Conservation (phyloP, 1,140 invertebrate genomes). For the Ruditapes philippinarum region DNA sequence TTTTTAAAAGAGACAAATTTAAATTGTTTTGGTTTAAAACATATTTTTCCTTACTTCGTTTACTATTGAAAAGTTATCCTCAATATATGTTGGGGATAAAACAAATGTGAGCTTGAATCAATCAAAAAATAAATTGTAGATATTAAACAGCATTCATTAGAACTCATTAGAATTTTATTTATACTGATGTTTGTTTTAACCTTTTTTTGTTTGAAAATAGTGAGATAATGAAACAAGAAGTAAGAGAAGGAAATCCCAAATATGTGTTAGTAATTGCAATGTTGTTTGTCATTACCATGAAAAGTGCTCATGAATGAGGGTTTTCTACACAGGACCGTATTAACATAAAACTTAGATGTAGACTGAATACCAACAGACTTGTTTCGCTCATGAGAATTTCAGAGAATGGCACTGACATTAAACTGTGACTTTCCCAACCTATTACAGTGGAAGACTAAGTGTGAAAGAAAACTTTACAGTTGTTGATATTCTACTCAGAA, state of each 20-base stretch:
- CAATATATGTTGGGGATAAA: too few relatives aligned
- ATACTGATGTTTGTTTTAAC: too few relatives aligned
- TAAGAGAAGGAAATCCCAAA: not conserved
- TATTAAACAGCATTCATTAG: too few relatives aligned
- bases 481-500: too few relatives aligned
- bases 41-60: too few relatives aligned
- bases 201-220: not conserved
- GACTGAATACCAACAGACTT: not conserved
- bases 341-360: not conserved
- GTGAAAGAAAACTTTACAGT: conserved; percentile 10
- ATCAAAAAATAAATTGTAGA: too few relatives aligned
- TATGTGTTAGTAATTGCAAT: not conserved
- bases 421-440: not conserved
- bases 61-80: too few relatives aligned
- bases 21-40: too few relatives aligned
- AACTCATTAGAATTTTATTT: too few relatives aligned
- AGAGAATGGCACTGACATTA: not conserved
- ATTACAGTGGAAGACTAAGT: not conserved
- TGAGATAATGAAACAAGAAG: not conserved
- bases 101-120: too few relatives aligned
- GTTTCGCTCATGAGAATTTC: not conserved
- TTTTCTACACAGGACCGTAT: not conserved
- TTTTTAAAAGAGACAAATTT: too few relatives aligned
- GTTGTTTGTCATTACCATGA: not conserved
- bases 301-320: not conserved